A percentile compares a stretch with the other conserved stretches of the same genome.
Conservation (phyloP, 2,113 vertebrate species). For the Trichomycterus rosablanca region DNA sequence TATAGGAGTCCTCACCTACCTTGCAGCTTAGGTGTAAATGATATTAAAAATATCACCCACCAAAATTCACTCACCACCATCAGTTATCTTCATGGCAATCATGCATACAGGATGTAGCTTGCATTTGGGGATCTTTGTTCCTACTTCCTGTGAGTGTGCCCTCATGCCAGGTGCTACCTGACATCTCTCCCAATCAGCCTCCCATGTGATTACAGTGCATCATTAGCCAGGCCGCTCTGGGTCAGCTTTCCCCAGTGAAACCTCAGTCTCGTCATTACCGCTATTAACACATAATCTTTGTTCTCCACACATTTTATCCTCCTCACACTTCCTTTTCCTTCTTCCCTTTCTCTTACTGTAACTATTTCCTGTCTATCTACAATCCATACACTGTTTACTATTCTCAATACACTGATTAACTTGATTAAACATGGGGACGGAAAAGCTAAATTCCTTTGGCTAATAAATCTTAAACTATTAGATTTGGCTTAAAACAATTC, state of each 20-base stretch:
- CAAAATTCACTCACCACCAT: constrained; percentile 3
- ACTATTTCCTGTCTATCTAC: neutral
- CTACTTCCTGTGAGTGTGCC: constrained; percentile 44
- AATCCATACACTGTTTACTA: neutral
- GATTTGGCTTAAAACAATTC: no score
- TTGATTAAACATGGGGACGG: no score
- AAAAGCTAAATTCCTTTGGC: no score
- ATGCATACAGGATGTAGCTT: constrained; percentile 47
- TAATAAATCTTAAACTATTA: no score
- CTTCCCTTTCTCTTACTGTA: constrained; percentile 1
- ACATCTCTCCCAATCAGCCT: constrained; percentile 35
- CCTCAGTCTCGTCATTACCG: constrained; percentile 21
- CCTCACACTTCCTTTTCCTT: constrained; percentile 29
- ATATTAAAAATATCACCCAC: neutral
- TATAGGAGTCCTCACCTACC: neutral
- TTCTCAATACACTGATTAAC: no score
- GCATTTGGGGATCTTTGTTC: constrained; percentile 40
- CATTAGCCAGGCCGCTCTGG: constrained; percentile 1
- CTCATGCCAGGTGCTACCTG: constrained; percentile 46
- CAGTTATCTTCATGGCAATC: constrained; percentile 25
- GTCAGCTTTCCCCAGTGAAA: constrained; percentile 20
- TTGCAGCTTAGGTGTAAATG: neutral
- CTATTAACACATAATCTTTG: constrained; percentile 11
- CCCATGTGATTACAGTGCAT: constrained; percentile 19
- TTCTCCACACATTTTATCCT: constrained; percentile 28